Evolutionary conservation across 2,888 invertebrate genomes (phyloP).

Genomic region (Eucriotettix oculatus): DNA sequence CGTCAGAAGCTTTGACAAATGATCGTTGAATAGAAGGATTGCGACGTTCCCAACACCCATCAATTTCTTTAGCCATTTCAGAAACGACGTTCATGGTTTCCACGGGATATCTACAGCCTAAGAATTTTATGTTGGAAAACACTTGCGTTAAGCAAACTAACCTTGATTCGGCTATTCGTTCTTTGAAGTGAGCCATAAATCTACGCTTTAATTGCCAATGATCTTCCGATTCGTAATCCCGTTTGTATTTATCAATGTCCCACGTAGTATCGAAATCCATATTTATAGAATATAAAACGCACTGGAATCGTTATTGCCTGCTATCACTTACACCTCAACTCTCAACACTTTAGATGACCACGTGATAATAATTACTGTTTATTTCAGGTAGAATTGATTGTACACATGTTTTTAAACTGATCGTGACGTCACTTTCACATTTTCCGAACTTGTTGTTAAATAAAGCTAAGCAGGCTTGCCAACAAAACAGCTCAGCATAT

Average conservation of each 20-base stretch:
- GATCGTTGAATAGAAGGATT: constrained; percentile 49
- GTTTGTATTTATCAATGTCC: constrained; percentile 58
- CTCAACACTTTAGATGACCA: too few species aligned
- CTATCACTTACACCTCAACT: too few species aligned
- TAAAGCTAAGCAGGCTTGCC: too few species aligned
- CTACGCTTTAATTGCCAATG: constrained; percentile 73
- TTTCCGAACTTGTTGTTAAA: too few species aligned
- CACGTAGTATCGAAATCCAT: constrained; percentile 25
- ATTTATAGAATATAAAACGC: too few species aligned
- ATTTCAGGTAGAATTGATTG: too few species aligned
- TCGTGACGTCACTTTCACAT: too few species aligned
- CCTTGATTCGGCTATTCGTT: constrained; percentile 58
- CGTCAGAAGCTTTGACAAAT: constrained; percentile 60
- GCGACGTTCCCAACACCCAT: constrained; percentile 47
- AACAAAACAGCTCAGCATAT: too few species aligned
- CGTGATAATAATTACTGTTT: too few species aligned
- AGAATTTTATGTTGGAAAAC: constrained; percentile 76
- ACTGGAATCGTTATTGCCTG: too few species aligned
- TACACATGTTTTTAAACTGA: too few species aligned
- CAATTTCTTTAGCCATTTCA: constrained; percentile 53
- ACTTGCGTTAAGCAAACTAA: constrained; percentile 77
- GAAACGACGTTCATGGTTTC: constrained; percentile 65
- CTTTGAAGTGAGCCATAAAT: constrained; percentile 65
- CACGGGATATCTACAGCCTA: constrained; percentile 72
- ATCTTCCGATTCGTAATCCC: constrained; percentile 73